Conservation (phyloP, 2,888 invertebrate species). For the Phlogophora meticulosa region DNA sequence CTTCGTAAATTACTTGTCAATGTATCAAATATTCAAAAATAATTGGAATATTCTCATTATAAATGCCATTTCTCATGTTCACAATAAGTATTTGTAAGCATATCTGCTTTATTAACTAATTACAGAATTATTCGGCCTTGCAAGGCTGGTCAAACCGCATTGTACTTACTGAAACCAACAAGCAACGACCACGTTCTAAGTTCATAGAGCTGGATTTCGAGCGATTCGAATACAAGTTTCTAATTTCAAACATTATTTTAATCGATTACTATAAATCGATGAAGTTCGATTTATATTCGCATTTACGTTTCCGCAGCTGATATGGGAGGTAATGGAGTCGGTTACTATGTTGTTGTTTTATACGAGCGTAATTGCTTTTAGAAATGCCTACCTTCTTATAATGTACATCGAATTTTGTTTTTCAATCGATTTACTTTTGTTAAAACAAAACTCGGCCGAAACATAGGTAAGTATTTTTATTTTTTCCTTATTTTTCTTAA, state of each 20-base stretch:
- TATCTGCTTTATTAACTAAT: slow-evolving; percentile 59
- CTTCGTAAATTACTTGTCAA: background rate
- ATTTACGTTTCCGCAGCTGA: slow-evolving; percentile 55
- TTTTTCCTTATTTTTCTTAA: background rate
- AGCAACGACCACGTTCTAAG: slow-evolving; percentile 39
- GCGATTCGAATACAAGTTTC: slow-evolving; percentile 55
- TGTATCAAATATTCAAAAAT: background rate
- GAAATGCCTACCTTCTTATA: slow-evolving; percentile 19
- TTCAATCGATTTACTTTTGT: background rate
- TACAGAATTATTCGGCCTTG: slow-evolving; percentile 66
- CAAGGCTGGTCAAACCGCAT: slow-evolving; percentile 66
- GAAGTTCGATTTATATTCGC: slow-evolving; percentile 51
- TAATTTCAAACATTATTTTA: slow-evolving; percentile 58
- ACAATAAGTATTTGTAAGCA: slow-evolving; percentile 50
- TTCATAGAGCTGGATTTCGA: slow-evolving; percentile 16
- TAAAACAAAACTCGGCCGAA: background rate
- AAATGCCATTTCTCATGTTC: slow-evolving; percentile 30
- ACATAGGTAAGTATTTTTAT: background rate
- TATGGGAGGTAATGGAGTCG: slow-evolving; percentile 35
- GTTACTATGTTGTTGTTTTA: slow-evolving; percentile 48
- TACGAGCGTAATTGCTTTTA: slow-evolving; percentile 29
- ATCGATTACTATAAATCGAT: slow-evolving; percentile 50
- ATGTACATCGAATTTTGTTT: background rate
- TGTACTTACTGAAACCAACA: slow-evolving; percentile 27
- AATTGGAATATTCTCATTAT: slow-evolving; percentile 21